A percentile compares a stretch with the other conserved stretches of the same genome.
Evolutionary conservation across 1,140 invertebrate species (phyloP).

Genomic region (Drosophila tani): DNA sequence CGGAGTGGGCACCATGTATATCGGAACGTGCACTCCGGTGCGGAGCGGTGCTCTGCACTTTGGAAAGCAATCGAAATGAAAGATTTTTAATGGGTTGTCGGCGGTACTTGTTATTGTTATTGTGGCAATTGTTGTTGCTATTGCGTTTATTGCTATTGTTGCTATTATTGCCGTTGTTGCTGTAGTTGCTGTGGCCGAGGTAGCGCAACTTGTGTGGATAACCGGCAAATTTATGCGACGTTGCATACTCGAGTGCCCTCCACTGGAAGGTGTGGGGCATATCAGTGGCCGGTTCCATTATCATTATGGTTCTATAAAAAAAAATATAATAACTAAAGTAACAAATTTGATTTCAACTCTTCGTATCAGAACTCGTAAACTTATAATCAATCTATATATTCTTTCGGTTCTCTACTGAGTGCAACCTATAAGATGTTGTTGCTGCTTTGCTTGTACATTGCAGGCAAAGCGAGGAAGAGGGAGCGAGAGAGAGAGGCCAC

Average conservation of each 20-base stretch:
- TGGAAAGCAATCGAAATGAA: slow-evolving; percentile 32
- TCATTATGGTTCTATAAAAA: too few relatives aligned
- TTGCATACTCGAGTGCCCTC: slow-evolving; percentile 23
- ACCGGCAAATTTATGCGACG: slow-evolving; percentile 34
- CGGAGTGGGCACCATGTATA: too few relatives aligned
- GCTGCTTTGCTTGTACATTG: too few relatives aligned
- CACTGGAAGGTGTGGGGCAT: background rate
- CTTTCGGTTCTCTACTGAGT: too few relatives aligned
- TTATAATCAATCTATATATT: too few relatives aligned
- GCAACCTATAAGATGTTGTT: too few relatives aligned
- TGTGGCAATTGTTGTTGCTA: slow-evolving; percentile 1
- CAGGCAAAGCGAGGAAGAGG: too few relatives aligned
- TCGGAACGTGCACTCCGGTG: too few relatives aligned
- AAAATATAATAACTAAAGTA: too few relatives aligned
- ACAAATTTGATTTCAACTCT: too few relatives aligned
- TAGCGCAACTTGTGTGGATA: slow-evolving; percentile 18
- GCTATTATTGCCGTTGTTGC: background rate
- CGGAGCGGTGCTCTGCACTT: slow-evolving; percentile 26
- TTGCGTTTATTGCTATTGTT: slow-evolving; percentile 2
- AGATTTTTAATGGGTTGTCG: slow-evolving; percentile 34
- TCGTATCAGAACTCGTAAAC: too few relatives aligned
- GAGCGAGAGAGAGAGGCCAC: too few relatives aligned
- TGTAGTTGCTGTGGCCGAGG: background rate
- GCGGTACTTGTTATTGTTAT: background rate
- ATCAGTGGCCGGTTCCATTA: background rate